Evolutionary conservation across 2,888 invertebrate species (phyloP), one percentile per base, ranked within the genome.

Genomic region (Caenorhabditis afra): DNA sequence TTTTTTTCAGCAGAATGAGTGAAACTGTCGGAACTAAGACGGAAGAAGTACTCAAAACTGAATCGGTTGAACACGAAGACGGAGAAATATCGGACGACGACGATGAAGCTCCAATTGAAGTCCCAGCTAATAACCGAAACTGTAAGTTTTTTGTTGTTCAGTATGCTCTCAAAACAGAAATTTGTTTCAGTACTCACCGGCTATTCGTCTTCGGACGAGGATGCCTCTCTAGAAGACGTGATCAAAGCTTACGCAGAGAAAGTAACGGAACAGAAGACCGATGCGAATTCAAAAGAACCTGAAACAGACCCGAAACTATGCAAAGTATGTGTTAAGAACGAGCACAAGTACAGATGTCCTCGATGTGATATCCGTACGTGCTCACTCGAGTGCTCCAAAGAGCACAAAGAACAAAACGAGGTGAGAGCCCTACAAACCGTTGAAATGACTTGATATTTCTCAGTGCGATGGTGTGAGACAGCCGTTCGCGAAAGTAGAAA

Each of bases 391-490:
- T 89, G 89, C 67, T 83, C 81, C 8, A 87, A 86, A 57, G 57
- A 79, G 22, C 89, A 89, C 74, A 89, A 89, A 71, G 78, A 58
- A 11, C 81, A 79, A 4, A 70, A 76, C 14, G 57, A 82, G 14
- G 87, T 85, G 22, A 70, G 79, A 64, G 20, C 47, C 50, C 59
- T n/a, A 14, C 35, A 16, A 49, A 1, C 16, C 29, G 7, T 44
- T 47, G 11, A 35, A 50, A 58, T 11, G 45, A 23, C 22, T 29
- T 8, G n/a, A 4, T 0, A 16, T 8, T 39, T 64, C 84, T 81
- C 47, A 87, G 86, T 89, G 89, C 70, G 86, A 87, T 70, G 87
- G 87, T 1, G 78, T 85, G 10, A 81, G 86, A 2, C 78, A 80
- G 8, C 76, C 81, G 12, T 88, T 82, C 75, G 35, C 57, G 0